Base-by-base conservation (phyloP, 2,797 vertebrate genomes). In the Alectoris magna region DNA sequence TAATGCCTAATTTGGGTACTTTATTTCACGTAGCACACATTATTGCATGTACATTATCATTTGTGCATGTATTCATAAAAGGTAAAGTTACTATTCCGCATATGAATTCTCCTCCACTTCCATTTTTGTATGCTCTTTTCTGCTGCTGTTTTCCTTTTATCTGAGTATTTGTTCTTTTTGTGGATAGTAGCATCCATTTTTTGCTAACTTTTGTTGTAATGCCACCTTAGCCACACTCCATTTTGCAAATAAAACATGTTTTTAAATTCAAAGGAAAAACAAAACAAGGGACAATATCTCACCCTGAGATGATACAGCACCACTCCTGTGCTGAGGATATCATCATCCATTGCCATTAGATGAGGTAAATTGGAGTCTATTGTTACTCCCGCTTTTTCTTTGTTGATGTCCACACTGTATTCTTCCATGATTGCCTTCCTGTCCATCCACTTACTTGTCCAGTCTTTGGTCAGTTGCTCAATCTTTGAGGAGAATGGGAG, bases 241-340 rank as follows among this genome's bases (percentile, higher is more conserved):
- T 18, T 34, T 84, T 58, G 34, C 64, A 76, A 85, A 53, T 10
- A 69, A 83, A 83, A 39, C 10, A 87, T 12, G 11, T 23, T 72
- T 84, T 79, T 48, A 64, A 53, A 82, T 75, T 55, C 43, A 90
- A 84, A 22, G 11, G 13, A 51, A 90, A 88, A 94, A 83, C 19
- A 41, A 86, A 59, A 60, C 22, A 59, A 74, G 34, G 51, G 49
- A 77, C 26, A 34, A 7, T 17, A 62, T 91, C 98, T 87, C 97
- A 99, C 99, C 99, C 98, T 98, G 96, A 99, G 99, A 95, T 99
- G 98, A 96, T 99, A 99, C 19, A 99, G 98, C 87, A 98, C 98
- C 10, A 99, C 98, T 59, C 98, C 98, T 8, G 99, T 99, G 96
- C 98, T 99, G 91, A 99, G 98, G 67, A 99, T 98, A 13, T 99